phyloP scores from a whole-genome alignment of 2,888 invertebrate genomes.

The Leucania comma region DNA sequence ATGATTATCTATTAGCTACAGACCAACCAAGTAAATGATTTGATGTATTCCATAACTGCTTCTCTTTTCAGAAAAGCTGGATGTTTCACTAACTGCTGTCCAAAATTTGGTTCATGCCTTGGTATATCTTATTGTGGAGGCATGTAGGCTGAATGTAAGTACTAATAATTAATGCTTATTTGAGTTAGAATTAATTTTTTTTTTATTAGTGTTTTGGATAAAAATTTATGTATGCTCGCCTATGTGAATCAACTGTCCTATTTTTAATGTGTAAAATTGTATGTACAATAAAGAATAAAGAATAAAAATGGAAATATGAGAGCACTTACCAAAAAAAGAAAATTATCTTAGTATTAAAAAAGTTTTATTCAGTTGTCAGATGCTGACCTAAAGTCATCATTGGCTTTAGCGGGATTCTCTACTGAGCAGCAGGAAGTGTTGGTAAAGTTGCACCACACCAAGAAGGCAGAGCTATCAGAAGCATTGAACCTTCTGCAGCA shows the following conservation, averaged over 20 bases:
- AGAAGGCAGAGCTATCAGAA: constrained; percentile 89
- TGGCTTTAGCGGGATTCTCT: constrained; percentile 90
- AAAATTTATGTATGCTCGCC: too few relatives aligned
- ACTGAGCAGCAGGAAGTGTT: constrained; percentile 91
- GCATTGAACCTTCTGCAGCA: constrained; percentile 86
- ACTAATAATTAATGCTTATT: not conserved
- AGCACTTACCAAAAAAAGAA: not conserved
- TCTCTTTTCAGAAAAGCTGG: constrained; percentile 90
- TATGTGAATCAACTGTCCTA: too few relatives aligned
- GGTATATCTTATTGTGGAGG: constrained; percentile 93
- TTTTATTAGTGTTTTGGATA: too few relatives aligned
- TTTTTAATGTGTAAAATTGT: too few relatives aligned
- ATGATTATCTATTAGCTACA: too few relatives aligned
- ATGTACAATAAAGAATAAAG: too few relatives aligned
- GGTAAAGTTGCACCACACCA: constrained; percentile 91
- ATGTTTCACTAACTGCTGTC: constrained; percentile 88
- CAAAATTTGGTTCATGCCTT: constrained; percentile 93
- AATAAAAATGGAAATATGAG: too few relatives aligned
- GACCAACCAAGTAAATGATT: not conserved
- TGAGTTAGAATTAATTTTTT: not conserved
- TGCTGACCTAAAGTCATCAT: constrained; percentile 83
- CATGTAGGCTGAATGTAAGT: constrained; percentile 93
- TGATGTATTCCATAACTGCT: not conserved
- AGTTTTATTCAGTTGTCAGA: constrained; percentile 78
- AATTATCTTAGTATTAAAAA: not conserved